phyloP scores from a whole-genome alignment of 2,888 invertebrate species.

The Abscondita cerata region DNA sequence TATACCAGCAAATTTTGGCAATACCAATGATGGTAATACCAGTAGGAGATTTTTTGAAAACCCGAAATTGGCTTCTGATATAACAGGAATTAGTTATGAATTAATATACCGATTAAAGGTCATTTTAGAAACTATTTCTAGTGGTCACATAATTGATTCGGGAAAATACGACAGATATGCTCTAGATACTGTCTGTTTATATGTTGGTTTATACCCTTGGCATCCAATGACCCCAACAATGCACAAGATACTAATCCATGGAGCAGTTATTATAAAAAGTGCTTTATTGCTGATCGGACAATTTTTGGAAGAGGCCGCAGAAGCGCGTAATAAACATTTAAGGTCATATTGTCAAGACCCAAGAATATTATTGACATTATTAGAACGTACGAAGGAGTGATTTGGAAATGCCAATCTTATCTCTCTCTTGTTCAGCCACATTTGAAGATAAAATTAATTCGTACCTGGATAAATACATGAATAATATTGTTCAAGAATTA shows the following conservation, averaged over 20 bases:
- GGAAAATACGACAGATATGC: conserved; percentile 21
- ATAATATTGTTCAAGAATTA: too few species aligned
- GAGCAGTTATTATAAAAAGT: background rate
- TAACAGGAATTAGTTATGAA: conserved; percentile 45
- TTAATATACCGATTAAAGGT: conserved; percentile 41
- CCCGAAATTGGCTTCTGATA: conserved; percentile 39
- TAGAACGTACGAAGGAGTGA: too few species aligned
- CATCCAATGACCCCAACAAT: conserved; percentile 45
- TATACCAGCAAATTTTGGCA: conserved; percentile 35
- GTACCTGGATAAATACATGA: too few species aligned
- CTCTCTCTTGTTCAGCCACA: too few species aligned
- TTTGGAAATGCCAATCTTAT: too few species aligned
- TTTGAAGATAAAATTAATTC: too few species aligned
- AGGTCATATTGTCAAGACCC: too few species aligned
- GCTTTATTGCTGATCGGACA: background rate
- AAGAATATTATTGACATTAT: too few species aligned
- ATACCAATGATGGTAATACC: conserved; percentile 32
- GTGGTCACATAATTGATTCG: conserved; percentile 10
- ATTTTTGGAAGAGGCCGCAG: conserved; percentile 1
- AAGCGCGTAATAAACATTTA: conserved; percentile 3
- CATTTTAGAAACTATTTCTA: conserved; percentile 5
- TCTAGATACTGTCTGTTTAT: conserved; percentile 34
- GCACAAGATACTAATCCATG: conserved; percentile 37
- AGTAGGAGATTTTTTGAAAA: conserved; percentile 40
- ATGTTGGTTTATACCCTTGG: conserved; percentile 43